phyloP scores from a whole-genome alignment of 2,113 vertebrate species.

The Clarias magur region DNA sequence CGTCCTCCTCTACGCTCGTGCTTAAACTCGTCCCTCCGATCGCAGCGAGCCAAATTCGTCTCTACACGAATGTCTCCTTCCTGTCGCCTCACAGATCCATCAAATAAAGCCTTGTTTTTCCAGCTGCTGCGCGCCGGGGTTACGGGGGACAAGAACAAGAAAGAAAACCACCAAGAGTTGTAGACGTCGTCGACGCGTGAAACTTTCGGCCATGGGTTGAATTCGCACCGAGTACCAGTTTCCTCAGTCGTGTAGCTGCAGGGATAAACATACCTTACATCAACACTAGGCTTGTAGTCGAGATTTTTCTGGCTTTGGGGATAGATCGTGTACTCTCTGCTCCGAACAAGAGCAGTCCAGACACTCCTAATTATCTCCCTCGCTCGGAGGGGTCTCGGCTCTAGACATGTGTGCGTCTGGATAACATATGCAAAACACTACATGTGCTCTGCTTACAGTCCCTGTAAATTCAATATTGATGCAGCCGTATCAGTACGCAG shows the following conservation, averaged over 20 bases:
- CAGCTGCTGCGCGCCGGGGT: slow-evolving; percentile 47
- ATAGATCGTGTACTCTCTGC: slow-evolving; percentile 40
- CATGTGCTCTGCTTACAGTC: slow-evolving; percentile 4
- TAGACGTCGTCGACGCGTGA: slow-evolving; percentile 78
- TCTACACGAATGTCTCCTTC: slow-evolving; percentile 12
- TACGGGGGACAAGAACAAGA: slow-evolving; percentile 9
- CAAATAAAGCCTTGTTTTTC: slow-evolving; percentile 53
- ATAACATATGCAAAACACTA: slow-evolving; percentile 13
- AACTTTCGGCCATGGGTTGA: slow-evolving; percentile 77
- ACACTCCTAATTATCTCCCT: slow-evolving; percentile 43
- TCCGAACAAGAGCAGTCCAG: slow-evolving; percentile 40
- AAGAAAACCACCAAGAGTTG: slow-evolving; percentile 63
- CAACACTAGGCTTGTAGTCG: slow-evolving; percentile 73
- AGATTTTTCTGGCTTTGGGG: slow-evolving; percentile 71
- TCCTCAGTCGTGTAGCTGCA: slow-evolving; percentile 77
- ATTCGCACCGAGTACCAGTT: slow-evolving; percentile 77
- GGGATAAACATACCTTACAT: slow-evolving; percentile 85
- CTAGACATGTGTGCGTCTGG: slow-evolving; percentile 33
- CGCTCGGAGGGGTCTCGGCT: not conserved
- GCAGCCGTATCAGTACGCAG: not conserved
- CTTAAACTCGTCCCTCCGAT: not conserved
- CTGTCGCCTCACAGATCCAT: not conserved
- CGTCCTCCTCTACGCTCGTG: not conserved
- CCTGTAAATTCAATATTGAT: not conserved
- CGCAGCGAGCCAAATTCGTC: slow-evolving; percentile 20